phyloP scores from a whole-genome alignment of 1,140 invertebrate species.

The Ylistrum balloti region DNA sequence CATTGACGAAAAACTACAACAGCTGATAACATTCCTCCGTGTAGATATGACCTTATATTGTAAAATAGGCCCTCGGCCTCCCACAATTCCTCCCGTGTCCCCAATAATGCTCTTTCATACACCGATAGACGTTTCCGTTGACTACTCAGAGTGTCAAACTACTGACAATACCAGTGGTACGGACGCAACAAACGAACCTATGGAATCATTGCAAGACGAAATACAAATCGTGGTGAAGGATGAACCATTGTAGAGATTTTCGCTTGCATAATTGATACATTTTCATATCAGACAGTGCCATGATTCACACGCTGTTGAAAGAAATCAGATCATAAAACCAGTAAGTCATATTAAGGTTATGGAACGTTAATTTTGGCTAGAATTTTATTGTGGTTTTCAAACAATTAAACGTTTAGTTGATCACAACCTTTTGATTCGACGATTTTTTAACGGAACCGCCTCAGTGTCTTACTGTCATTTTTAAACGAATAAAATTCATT shows the following conservation, averaged over 20 bases:
- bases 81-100: not conserved
- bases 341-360: too few species aligned
- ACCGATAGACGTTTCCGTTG: not conserved
- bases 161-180: not conserved
- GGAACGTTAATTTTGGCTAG: too few species aligned
- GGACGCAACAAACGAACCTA: not conserved
- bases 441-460: too few species aligned
- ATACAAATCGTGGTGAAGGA: not conserved
- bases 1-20: slow-evolving; percentile 60
- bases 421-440: too few species aligned
- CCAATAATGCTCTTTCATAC: not conserved
- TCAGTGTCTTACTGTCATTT: too few species aligned
- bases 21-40: slow-evolving; percentile 64
- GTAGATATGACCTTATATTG: slow-evolving; percentile 67
- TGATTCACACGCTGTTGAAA: too few species aligned
- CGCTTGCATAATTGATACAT: too few species aligned
- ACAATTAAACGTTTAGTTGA: too few species aligned
- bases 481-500: too few species aligned
- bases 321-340: too few species aligned
- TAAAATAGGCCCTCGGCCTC: slow-evolving; percentile 58
- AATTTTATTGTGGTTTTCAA: too few species aligned
- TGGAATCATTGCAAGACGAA: not conserved
- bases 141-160: not conserved
- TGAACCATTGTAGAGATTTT: not conserved
- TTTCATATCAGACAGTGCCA: too few species aligned